These are phyloP conservation scores for Planococcus citri DNA, from an alignment of 1,140 invertebrate genomes.

Conservation along the genomic window DNA sequence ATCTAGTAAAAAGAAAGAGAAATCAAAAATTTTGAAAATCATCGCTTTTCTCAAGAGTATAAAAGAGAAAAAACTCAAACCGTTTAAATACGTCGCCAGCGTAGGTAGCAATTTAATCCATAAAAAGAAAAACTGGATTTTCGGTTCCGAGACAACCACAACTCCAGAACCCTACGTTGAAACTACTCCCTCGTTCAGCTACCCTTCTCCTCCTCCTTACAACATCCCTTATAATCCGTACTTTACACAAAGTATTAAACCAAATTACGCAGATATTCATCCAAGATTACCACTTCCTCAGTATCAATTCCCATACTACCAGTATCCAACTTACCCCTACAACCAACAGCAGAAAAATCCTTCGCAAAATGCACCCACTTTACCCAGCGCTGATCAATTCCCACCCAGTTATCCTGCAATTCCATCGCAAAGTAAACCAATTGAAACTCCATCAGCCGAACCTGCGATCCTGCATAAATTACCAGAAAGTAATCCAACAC, in stretches of 20 bases:
- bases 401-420: too few relatives aligned
- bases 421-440: too few relatives aligned
- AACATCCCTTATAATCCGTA: neutral
- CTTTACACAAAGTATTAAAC: neutral
- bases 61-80: slow-evolving; percentile 11
- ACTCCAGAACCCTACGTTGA: neutral
- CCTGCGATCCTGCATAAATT: too few relatives aligned
- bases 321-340: neutral
- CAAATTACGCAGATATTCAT: too few relatives aligned
- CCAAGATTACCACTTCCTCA: too few relatives aligned
- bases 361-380: too few relatives aligned
- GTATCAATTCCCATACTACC: neutral
- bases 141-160: neutral
- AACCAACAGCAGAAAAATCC: too few relatives aligned
- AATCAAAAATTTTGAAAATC: slow-evolving; percentile 1
- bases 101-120: neutral
- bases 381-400: too few relatives aligned
- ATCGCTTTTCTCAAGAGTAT: neutral
- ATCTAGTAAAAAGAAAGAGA: neutral
- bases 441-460: too few relatives aligned
- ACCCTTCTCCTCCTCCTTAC: neutral
- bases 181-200: neutral
- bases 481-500: too few relatives aligned
- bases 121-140: neutral
- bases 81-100: neutral